Base-by-base conservation (phyloP, 1,140 invertebrate species). In the Calycopis cecrops region DNA sequence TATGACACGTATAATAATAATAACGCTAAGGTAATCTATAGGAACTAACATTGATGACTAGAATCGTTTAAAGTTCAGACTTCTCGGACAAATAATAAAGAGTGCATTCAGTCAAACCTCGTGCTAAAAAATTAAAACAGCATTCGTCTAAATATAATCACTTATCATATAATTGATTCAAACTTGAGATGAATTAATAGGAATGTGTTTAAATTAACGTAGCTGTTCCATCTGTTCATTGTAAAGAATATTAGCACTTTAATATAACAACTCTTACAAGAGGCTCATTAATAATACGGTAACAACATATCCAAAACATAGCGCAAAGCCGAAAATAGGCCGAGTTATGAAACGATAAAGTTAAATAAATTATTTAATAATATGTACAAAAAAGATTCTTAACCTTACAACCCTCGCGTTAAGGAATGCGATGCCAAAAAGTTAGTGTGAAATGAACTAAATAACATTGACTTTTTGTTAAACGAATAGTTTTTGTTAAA, bases 321-420 rank as follows among this genome's bases (percentile, higher is more conserved):
- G n/a, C 64, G 59, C 66, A 57, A 59, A 48, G 57, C 67, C 65
- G 65, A 60, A 61, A 55, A 67, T 85, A 85, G 79, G 82, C 82
- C 82, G 81, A 73, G 58, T 67, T 67, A 71, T 65, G 64, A 74
- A 76, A 73, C 54, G 56, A 81, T 44, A 34, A 53, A 53, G 44
- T 42, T 42, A 53, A 53, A 35, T 28, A 53, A 53, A 28, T 53
- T 44, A 44, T 42, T 42, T 53, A 53, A 12, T 14, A 53, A 21
- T 53, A 53, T 53, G 40, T 53, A 53, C 38, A 53, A 53, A 53
- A 53, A 44, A 28, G 18, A 35, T 35, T 73, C 67, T 72, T 73
- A 2, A 75, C 72, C 65, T 69, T 84, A 84, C 74, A 84, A 84
- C 73, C 77, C 74, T 77, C 80, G 75, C 69, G 71, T 73, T 69